Evolutionary conservation across 2,797 vertebrate species (phyloP).

Genomic region (Tachyglossus aculeatus): DNA sequence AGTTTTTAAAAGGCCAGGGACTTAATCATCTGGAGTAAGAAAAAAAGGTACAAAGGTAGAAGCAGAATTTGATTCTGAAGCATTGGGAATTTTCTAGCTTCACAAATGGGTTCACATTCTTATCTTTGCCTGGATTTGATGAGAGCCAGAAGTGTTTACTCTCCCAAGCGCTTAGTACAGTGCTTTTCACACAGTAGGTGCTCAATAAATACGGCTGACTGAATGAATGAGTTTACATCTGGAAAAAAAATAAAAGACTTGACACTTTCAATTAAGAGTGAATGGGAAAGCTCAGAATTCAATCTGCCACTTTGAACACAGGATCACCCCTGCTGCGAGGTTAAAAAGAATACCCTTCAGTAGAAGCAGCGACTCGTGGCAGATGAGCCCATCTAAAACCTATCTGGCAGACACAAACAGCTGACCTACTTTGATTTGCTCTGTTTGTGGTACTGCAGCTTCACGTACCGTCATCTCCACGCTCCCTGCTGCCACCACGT

Average conservation of each 20-base stretch:
- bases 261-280: not conserved
- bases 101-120: too few relatives aligned
- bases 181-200: too few relatives aligned
- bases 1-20: too few relatives aligned
- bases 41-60: too few relatives aligned
- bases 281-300: not conserved
- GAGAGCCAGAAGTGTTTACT: too few relatives aligned
- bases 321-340: not conserved
- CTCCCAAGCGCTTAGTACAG: too few relatives aligned
- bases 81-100: too few relatives aligned
- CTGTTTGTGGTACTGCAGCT: not conserved
- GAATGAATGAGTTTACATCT: too few relatives aligned
- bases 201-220: too few relatives aligned
- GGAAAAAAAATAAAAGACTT: not conserved
- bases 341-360: not conserved
- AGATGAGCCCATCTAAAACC: not conserved
- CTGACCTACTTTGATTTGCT: not conserved
- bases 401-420: not conserved
- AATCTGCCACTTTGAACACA: not conserved
- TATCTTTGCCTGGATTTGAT: too few relatives aligned
- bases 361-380: not conserved
- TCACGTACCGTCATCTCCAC: constrained; percentile 92
- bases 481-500: constrained; percentile 83
- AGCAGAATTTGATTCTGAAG: too few relatives aligned
- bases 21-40: too few relatives aligned